These are phyloP conservation scores for Cephonodes hylas DNA, from an alignment of 2,888 invertebrate species.

Conservation along the genomic window DNA sequence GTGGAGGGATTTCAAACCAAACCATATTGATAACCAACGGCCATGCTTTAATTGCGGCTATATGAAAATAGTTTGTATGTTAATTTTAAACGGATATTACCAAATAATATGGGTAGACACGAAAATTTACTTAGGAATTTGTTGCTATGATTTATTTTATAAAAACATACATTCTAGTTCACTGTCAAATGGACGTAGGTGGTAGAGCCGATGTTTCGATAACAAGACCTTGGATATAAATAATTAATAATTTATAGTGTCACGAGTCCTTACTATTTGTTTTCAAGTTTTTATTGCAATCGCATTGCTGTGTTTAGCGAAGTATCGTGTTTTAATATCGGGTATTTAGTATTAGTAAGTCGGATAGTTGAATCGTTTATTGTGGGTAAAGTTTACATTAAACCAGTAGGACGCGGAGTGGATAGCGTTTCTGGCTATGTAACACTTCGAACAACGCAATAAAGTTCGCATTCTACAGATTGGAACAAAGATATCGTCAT, in stretches of 20 bases:
- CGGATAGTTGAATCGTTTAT: not conserved
- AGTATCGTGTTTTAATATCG: not conserved
- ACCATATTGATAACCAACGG: conserved; percentile 22
- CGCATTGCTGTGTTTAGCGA: not conserved
- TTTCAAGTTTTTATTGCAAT: conserved; percentile 9
- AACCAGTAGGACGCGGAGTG: not conserved
- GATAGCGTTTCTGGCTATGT: not conserved
- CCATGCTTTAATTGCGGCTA: conserved; percentile 16
- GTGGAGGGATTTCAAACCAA: conserved; percentile 37
- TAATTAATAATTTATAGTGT: conserved; percentile 8
- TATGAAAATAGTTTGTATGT: conserved; percentile 20
- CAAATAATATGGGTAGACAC: conserved; percentile 21
- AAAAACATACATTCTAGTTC: conserved; percentile 4
- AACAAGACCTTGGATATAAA: not conserved
- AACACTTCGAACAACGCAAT: conserved; percentile 29
- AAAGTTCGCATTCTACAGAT: conserved; percentile 33
- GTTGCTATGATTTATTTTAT: conserved; percentile 1
- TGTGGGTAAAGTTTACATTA: not conserved
- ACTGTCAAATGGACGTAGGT: conserved; percentile 6
- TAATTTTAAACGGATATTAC: conserved; percentile 40
- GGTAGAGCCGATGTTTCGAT: not conserved
- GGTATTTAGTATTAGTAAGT: not conserved
- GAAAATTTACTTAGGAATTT: conserved; percentile 1
- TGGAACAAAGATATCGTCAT: conserved; percentile 29
- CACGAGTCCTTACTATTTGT: conserved; percentile 5